phyloP scores from a whole-genome alignment of 1,140 invertebrate species.

The Dendroctonus valens region DNA sequence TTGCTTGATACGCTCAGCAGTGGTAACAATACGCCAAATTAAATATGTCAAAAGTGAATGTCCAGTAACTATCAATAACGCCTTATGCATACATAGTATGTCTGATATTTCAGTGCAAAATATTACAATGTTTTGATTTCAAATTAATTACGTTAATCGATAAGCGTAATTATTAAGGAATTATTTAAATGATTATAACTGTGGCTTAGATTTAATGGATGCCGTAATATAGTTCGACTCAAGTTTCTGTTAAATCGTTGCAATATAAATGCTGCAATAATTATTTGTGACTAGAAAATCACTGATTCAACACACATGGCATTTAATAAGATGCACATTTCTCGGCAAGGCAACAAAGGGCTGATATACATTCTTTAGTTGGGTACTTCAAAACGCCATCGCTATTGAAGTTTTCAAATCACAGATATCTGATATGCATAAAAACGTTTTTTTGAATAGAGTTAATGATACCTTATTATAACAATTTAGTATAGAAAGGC shows the following conservation, averaged over 20 bases:
- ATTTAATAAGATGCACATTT: too few species aligned
- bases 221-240: too few species aligned
- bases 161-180: slow-evolving; percentile 13
- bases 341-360: too few species aligned
- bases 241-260: too few species aligned
- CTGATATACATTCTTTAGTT: too few species aligned
- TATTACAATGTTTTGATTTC: slow-evolving; percentile 20
- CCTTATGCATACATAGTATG: slow-evolving; percentile 15
- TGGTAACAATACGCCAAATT: slow-evolving; percentile 25
- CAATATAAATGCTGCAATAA: too few species aligned
- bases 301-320: too few species aligned
- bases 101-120: slow-evolving; percentile 13
- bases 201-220: too few species aligned
- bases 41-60: slow-evolving; percentile 32
- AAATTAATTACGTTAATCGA: slow-evolving; percentile 6
- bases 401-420: too few species aligned
- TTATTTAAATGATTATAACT: slow-evolving; percentile 1
- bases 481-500: slow-evolving; percentile 24
- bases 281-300: too few species aligned
- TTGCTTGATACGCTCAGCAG: slow-evolving; percentile 20
- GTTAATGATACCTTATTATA: slow-evolving; percentile 32
- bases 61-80: slow-evolving; percentile 27
- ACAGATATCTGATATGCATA: too few species aligned
- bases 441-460: slow-evolving; percentile 14
- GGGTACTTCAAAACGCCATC: too few species aligned